These are phyloP conservation scores for Drosophila fuyamai DNA, from an alignment of 1,140 invertebrate species.

Conservation along the genomic window DNA sequence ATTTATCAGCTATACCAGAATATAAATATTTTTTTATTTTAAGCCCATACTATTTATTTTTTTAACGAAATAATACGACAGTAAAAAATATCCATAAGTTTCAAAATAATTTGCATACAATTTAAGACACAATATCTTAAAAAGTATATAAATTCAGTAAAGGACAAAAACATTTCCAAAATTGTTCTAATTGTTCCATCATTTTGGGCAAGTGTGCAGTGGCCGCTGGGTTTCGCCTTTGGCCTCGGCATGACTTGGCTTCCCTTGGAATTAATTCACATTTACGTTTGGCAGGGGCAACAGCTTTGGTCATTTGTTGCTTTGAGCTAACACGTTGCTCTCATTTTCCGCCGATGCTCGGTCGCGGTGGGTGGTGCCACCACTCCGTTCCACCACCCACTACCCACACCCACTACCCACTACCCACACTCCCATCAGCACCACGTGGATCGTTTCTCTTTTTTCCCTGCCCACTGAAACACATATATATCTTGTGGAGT, in stretches of 20 bases:
- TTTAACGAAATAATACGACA: too few relatives aligned
- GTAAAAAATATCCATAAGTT: too few relatives aligned
- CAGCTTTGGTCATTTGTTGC: constrained; percentile 75
- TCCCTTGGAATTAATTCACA: constrained; percentile 61
- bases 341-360: constrained; percentile 37
- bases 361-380: constrained; percentile 34
- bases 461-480: constrained; percentile 4
- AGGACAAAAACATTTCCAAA: background rate
- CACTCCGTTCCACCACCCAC: constrained; percentile 1
- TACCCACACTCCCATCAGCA: constrained; percentile 3
- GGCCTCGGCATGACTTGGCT: constrained; percentile 48
- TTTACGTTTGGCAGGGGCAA: constrained; percentile 43
- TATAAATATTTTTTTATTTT: background rate
- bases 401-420: constrained; percentile 5
- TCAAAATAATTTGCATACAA: too few relatives aligned
- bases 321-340: constrained; percentile 63
- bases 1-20: too few relatives aligned
- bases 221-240: constrained; percentile 43
- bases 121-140: too few relatives aligned
- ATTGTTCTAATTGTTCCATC: background rate
- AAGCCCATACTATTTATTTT: too few relatives aligned
- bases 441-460: constrained; percentile 35
- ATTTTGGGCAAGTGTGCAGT: constrained; percentile 14
- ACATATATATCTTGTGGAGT: constrained; percentile 39
- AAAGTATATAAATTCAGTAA: too few relatives aligned